These are phyloP conservation scores for Malthinus flaveolus DNA, from an alignment of 2,888 invertebrate genomes.

Conservation along the genomic window DNA sequence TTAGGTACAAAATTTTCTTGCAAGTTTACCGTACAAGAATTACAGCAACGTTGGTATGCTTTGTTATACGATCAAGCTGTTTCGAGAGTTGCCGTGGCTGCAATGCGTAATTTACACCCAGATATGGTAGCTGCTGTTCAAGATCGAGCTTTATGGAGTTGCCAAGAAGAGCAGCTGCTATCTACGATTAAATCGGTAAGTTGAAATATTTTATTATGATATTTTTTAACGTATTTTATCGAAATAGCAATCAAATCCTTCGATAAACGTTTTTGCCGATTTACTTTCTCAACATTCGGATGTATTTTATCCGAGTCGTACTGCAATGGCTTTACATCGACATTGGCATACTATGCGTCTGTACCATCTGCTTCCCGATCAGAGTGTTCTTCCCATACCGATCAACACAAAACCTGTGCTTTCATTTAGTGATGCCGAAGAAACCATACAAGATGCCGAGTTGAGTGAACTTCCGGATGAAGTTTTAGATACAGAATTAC, in stretches of 20 bases:
- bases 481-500: conserved; percentile 75
- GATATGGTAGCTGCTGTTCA: conserved; percentile 86
- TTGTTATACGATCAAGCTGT: conserved; percentile 93
- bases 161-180: conserved; percentile 85
- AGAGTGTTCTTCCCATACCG: conserved; percentile 63
- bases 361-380: conserved; percentile 89
- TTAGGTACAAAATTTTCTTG: conserved; percentile 95
- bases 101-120: conserved; percentile 92
- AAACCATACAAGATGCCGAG: conserved; percentile 82
- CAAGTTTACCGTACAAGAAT: conserved; percentile 88
- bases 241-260: conserved; percentile 58
- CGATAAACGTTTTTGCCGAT: conserved; percentile 80
- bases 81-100: conserved; percentile 87
- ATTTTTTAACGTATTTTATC: neutral
- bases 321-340: conserved; percentile 78
- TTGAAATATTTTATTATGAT: conserved; percentile 24
- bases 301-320: conserved; percentile 85
- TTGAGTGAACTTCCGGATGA: conserved; percentile 82
- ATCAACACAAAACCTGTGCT: conserved; percentile 56
- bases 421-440: conserved; percentile 91
- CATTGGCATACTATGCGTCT: conserved; percentile 95
- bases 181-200: conserved; percentile 78
- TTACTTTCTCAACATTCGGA: conserved; percentile 81
- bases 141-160: conserved; percentile 86
- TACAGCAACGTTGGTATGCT: conserved; percentile 96